Evolutionary conservation across 2,888 invertebrate genomes (phyloP).

Genomic region (Cistogaster globosa): DNA sequence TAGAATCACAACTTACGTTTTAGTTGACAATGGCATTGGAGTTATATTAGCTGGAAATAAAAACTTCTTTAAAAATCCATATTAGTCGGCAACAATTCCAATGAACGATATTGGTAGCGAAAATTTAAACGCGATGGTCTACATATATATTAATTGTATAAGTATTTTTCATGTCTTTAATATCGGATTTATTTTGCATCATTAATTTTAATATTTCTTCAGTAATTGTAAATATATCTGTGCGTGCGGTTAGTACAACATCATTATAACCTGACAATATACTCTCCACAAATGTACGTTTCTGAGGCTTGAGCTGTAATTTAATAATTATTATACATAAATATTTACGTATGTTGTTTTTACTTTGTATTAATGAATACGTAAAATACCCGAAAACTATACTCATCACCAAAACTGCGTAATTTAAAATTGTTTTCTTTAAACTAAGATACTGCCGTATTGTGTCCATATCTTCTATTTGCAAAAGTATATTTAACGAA

Average conservation of each 20-base stretch:
- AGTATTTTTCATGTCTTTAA: slow-evolving; percentile 19
- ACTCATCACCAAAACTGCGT: slow-evolving; percentile 62
- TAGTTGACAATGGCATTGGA: neutral
- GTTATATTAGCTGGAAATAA: slow-evolving; percentile 42
- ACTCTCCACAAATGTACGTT: slow-evolving; percentile 53
- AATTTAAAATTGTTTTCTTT: slow-evolving; percentile 74
- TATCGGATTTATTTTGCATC: slow-evolving; percentile 23
- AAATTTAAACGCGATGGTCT: slow-evolving; percentile 76
- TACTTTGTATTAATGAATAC: neutral
- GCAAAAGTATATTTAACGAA: slow-evolving; percentile 74
- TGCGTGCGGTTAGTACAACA: slow-evolving; percentile 44
- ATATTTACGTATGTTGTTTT: neutral
- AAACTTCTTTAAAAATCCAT: slow-evolving; percentile 38
- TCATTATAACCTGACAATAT: slow-evolving; percentile 52
- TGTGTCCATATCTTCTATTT: slow-evolving; percentile 79
- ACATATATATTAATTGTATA: slow-evolving; percentile 74
- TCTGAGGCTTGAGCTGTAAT: slow-evolving; percentile 45
- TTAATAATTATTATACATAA: neutral
- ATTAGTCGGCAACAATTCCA: slow-evolving; percentile 72
- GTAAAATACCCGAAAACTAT: slow-evolving; percentile 50
- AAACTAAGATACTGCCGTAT: slow-evolving; percentile 74
- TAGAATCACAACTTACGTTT: slow-evolving; percentile 11
- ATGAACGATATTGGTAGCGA: slow-evolving; percentile 79
- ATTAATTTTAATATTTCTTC: slow-evolving; percentile 40
- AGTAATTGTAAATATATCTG: neutral